A percentile compares a stretch with the other conserved stretches of the same genome.
Conservation (phyloP, 2,113 vertebrate species). For the Gasterosteus nipponicus region DNA sequence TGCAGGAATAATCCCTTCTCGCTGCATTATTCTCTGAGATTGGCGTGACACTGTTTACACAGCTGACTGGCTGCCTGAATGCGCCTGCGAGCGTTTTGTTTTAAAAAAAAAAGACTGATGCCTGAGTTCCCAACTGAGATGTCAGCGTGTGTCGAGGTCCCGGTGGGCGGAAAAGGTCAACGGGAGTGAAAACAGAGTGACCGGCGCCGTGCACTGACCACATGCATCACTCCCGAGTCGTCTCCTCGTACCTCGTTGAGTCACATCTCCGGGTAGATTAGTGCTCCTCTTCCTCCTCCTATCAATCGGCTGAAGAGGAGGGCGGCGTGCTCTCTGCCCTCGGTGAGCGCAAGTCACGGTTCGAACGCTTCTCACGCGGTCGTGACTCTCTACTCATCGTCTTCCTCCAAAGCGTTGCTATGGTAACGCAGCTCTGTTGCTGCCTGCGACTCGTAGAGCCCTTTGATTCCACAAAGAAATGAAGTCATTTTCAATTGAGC, state of each 20-base stretch:
- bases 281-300: background rate
- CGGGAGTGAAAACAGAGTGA: conserved; percentile 33
- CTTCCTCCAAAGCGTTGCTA: background rate
- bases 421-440: background rate
- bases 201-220: conserved; percentile 36
- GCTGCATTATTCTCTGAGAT: conserved; percentile 20
- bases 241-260: background rate
- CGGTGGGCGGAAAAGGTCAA: conserved; percentile 32
- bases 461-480: background rate
- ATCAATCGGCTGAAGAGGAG: background rate
- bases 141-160: conserved; percentile 21
- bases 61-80: background rate
- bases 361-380: background rate
- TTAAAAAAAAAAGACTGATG: background rate
- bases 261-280: conserved; percentile 2
- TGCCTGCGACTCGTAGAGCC: background rate
- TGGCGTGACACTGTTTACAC: background rate
- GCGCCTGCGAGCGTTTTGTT: background rate
- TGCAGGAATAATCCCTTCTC: conserved; percentile 13
- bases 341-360: background rate
- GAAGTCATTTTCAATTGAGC: background rate
- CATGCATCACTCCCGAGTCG: conserved; percentile 44
- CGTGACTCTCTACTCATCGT: background rate
- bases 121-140: conserved; percentile 1
- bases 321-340: background rate